Conservation (phyloP, 2,888 invertebrate species). For the Oscheius sp. region DNA sequence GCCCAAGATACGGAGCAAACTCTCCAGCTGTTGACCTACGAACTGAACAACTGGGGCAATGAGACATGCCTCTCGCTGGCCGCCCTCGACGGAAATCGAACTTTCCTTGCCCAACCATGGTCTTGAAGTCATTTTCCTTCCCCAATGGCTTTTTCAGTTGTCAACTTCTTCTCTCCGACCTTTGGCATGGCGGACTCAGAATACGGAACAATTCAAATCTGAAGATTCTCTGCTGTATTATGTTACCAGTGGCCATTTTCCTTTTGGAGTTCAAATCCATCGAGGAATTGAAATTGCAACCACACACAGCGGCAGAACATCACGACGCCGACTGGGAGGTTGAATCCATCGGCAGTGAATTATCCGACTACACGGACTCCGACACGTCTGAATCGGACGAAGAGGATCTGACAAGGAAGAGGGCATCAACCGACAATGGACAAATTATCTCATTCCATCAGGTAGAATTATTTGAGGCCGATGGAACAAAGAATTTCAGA, state of each 20-base stretch:
- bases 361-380: slow-evolving; percentile 22
- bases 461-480: not conserved
- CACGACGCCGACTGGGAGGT: slow-evolving; percentile 53
- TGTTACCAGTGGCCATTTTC: slow-evolving; percentile 87
- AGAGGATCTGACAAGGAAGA: slow-evolving; percentile 15
- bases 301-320: slow-evolving; percentile 74
- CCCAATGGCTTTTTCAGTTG: slow-evolving; percentile 73
- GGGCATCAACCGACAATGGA: slow-evolving; percentile 25
- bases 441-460: slow-evolving; percentile 21
- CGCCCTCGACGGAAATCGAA: slow-evolving; percentile 88
- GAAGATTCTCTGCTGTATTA: slow-evolving; percentile 81
- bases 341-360: slow-evolving; percentile 24
- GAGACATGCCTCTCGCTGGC: slow-evolving; percentile 96
- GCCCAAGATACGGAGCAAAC: slow-evolving; percentile 89
- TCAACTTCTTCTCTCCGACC: slow-evolving; percentile 95
- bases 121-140: not conserved
- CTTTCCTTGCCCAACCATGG: slow-evolving; percentile 76
- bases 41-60: slow-evolving; percentile 95
- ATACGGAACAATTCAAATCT: slow-evolving; percentile 80
- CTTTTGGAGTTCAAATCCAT: slow-evolving; percentile 95
- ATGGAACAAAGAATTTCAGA: not conserved
- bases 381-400: slow-evolving; percentile 30
- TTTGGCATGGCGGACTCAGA: slow-evolving; percentile 98
- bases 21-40: slow-evolving; percentile 92
- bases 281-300: slow-evolving; percentile 96